Conservation (phyloP, 1,140 invertebrate species). For the Drosophila malerkotliana region DNA sequence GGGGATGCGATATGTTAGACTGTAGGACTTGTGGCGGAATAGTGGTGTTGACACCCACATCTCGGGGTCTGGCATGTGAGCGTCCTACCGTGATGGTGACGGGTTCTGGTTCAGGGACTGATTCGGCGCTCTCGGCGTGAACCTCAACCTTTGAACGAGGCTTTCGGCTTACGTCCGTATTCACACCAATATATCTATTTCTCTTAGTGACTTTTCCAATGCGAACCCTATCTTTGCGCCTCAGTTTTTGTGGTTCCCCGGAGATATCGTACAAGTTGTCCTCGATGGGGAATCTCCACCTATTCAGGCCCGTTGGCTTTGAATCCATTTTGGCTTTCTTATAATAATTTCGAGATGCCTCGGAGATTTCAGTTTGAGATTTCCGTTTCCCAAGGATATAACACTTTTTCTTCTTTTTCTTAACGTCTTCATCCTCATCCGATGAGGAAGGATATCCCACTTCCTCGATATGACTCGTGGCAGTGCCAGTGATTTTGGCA, state of each 20-base stretch:
- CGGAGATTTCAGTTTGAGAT: not conserved
- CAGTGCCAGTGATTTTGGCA: slow-evolving; percentile 18
- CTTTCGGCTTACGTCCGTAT: slow-evolving; percentile 17
- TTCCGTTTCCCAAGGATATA: not conserved
- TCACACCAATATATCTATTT: not conserved
- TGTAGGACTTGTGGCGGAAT: not conserved
- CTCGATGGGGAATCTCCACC: slow-evolving; percentile 8
- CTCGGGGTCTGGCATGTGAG: not conserved
- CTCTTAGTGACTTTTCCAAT: not conserved
- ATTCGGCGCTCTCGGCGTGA: no score
- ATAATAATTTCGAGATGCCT: not conserved
- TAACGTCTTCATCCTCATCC: not conserved
- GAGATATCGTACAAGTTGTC: not conserved
- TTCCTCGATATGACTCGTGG: slow-evolving; percentile 1
- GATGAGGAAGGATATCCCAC: not conserved
- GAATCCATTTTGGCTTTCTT: not conserved
- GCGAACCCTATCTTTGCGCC: not conserved
- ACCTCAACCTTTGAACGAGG: not conserved
- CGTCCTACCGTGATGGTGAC: not conserved
- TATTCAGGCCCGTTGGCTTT: not conserved
- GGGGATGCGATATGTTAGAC: not conserved
- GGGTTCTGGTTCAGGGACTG: not conserved
- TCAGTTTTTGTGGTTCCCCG: not conserved
- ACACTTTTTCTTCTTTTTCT: not conserved
- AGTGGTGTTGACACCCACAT: slow-evolving; percentile 30